A percentile compares a stretch with the other conserved stretches of the same genome.
Evolutionary conservation across 2,888 invertebrate genomes (phyloP).

Genomic region (Ischnus inquisitorius): DNA sequence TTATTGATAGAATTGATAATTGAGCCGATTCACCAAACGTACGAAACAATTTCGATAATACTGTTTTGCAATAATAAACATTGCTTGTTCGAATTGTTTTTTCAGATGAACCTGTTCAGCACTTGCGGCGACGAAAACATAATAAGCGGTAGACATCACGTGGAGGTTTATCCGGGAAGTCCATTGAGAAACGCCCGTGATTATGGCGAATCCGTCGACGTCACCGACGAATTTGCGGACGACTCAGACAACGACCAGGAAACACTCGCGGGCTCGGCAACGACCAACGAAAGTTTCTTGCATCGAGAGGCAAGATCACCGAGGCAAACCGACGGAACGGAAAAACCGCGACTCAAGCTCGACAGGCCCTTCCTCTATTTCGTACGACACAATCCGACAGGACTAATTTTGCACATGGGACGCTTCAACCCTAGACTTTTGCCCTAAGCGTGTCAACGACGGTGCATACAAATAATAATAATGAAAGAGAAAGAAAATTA

Average conservation of each 20-base stretch:
- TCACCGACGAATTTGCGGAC: slow-evolving; percentile 51
- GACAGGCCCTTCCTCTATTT: slow-evolving; percentile 96
- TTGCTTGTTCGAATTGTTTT: slow-evolving; percentile 46
- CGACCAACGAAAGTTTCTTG: slow-evolving; percentile 4
- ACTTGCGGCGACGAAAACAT: slow-evolving; percentile 92
- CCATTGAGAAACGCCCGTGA: slow-evolving; percentile 84
- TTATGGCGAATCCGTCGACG: slow-evolving; percentile 47
- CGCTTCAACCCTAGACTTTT: slow-evolving; percentile 94
- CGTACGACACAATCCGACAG: slow-evolving; percentile 96
- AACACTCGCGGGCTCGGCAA: background rate
- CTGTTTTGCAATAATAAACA: background rate
- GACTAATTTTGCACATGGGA: slow-evolving; percentile 95
- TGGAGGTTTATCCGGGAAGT: slow-evolving; percentile 93
- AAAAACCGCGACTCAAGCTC: slow-evolving; percentile 91
- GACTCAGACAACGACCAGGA: slow-evolving; percentile 49
- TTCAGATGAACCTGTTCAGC: slow-evolving; percentile 91
- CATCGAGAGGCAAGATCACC: slow-evolving; percentile 66
- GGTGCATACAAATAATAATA: slow-evolving; percentile 36
- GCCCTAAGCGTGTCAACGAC: slow-evolving; percentile 86
- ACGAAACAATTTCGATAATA: too few relatives aligned
- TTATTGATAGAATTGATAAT: background rate
- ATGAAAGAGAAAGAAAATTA: background rate
- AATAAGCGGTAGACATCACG: slow-evolving; percentile 91
- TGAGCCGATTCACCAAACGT: background rate
- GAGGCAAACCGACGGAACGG: slow-evolving; percentile 80